Base-by-base conservation (phyloP, 2,113 vertebrate species). In the Megaptera novaeangliae region DNA sequence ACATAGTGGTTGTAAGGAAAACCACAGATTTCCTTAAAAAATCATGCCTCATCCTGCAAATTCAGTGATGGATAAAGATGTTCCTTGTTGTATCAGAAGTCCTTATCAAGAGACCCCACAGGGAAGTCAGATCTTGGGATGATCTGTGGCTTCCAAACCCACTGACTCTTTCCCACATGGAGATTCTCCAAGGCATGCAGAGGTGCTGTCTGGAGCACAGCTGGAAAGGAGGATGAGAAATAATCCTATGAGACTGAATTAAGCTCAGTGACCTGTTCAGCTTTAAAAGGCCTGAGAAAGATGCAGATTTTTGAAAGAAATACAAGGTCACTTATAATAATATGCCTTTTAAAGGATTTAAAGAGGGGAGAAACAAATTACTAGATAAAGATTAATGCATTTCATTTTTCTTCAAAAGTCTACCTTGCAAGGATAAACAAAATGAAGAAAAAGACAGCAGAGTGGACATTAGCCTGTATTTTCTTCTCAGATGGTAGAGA, bases 341-440 rank as follows among this genome's bases (percentile, higher is more conserved):
- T 82, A 46, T 91, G 29, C 46, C 57, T 89, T 96, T 94, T 97
- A 97, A 96, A 94, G 81, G 6, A 92, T 75, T 97, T 78, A 15
- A 14, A 83, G 77, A n/a, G 7, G 14, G 11, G 25, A 95, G 68
- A 95, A 97, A 98, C 88, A 98, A 97, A 98, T 98, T 96, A 92
- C 82, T 91, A 93, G 85, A 87, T 94, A 97, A 98, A 95, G 97
- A 98, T 98, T 94, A 98, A 97, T 98, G 63, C 52, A 78, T 97
- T 98, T 97, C 59, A 0, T 96, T 95, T 97, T 96, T 95, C 41
- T 94, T 96, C 97, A 80, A 95, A 97, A 97, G 97, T 98, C 89
- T 95, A 93, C 95, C 96, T 96, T 97, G 78, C 36, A 96, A 98
- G 52, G 52, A 74, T 97, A 97, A 98, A 63, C 46, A 74, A 78